Percentiles rank a stretch among this genome's conserved stretches.
Evolutionary conservation across 2,888 invertebrate species (phyloP).

Genomic region (Lasioglossum figueresi): DNA sequence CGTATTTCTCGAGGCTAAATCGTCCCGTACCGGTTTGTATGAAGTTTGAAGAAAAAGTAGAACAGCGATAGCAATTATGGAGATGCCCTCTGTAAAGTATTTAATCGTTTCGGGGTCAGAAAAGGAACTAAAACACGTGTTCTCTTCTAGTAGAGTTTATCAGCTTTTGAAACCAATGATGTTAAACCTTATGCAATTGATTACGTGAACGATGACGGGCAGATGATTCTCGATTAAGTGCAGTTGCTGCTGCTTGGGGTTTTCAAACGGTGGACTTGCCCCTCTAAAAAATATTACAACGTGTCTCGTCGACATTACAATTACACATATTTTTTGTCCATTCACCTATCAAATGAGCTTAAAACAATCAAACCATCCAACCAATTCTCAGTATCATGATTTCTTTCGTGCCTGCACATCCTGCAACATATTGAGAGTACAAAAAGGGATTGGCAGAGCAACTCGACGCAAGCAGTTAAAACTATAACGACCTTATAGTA

Average conservation of each 20-base stretch:
- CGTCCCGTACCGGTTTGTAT: conserved; percentile 26
- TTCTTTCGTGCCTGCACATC: not conserved
- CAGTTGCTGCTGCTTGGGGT: not conserved
- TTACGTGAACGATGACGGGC: not conserved
- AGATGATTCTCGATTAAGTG: not conserved
- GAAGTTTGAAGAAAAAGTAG: conserved; percentile 44
- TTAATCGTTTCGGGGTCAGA: conserved; percentile 3
- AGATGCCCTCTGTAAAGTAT: conserved; percentile 30
- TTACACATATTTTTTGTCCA: not conserved
- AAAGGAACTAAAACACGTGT: conserved; percentile 10
- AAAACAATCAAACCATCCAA: not conserved
- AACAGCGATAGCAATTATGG: conserved; percentile 1
- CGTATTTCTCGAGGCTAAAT: conserved; percentile 62
- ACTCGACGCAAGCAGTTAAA: not conserved
- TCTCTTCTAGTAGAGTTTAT: not conserved
- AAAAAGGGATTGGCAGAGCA: not conserved
- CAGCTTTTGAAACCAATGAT: conserved; percentile 7
- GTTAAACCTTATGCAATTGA: not conserved
- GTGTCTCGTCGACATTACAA: not conserved
- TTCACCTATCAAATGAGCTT: not conserved
- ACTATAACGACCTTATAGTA: conserved; percentile 21
- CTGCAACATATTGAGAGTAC: not conserved
- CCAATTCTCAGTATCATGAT: not conserved
- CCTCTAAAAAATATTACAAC: conserved; percentile 9
- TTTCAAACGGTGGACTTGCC: not conserved